Evolutionary conservation across 2,797 vertebrate species (phyloP).

Genomic region (Eulemur coronatus): DNA sequence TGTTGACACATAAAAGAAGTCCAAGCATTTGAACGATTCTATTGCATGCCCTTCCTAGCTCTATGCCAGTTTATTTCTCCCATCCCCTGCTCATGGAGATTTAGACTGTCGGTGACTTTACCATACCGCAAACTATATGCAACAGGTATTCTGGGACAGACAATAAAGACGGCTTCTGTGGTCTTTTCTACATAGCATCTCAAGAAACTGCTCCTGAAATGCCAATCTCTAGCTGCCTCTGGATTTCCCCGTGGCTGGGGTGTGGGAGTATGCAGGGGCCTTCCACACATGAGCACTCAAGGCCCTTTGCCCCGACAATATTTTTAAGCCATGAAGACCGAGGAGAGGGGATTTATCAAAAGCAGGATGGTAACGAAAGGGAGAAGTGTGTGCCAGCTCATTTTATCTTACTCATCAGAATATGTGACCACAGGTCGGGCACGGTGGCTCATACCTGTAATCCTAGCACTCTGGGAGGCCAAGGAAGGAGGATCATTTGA

Average conservation of each 20-base stretch:
- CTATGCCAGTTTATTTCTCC: neutral
- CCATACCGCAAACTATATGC: too few relatives aligned
- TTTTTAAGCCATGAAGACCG: neutral
- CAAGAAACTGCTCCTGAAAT: neutral
- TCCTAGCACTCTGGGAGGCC: too few relatives aligned
- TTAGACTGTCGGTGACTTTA: neutral
- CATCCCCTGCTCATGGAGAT: neutral
- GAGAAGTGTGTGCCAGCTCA: neutral
- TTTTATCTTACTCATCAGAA: neutral
- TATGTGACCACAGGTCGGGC: neutral
- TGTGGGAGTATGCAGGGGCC: fast-evolving
- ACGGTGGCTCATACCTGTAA: too few relatives aligned
- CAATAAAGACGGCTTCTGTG: fast-evolving
- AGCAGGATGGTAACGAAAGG: neutral
- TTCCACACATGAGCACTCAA: fast-evolving
- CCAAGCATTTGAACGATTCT: neutral
- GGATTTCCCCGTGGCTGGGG: neutral
- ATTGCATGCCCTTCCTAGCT: neutral
- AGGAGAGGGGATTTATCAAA: neutral
- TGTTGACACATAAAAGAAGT: neutral
- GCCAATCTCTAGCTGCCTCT: neutral
- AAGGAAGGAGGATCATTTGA: too few relatives aligned
- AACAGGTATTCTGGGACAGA: neutral
- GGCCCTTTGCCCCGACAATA: neutral
- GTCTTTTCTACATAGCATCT: neutral